Evolutionary conservation across 2,113 vertebrate species (phyloP), one percentile per base, ranked within the genome.

Genomic region (Willisornis vidua): DNA sequence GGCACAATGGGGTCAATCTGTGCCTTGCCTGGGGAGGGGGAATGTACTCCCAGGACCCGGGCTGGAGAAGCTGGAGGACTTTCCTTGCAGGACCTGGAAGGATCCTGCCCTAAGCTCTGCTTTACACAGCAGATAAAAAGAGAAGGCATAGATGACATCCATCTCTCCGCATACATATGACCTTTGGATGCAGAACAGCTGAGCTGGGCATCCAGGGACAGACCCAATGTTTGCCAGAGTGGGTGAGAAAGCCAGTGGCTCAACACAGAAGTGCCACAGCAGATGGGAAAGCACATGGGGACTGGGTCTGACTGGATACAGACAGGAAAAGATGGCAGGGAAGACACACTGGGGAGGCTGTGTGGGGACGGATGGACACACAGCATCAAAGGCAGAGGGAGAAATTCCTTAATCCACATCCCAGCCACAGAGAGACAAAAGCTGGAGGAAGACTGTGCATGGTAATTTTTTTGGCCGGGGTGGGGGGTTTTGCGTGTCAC

Each of bases 351-450:
- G 51, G 45, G 71, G 46, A 82, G 85, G 62, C 57, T 17, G 0
- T 20, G n/a, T 31, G 31, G 58, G 80, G 33, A 87, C 0, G 29
- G 91, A 26, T 79, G 78, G 74, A 59, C 91, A 94, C 75, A 87
- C 72, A 86, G 75, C 82, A 91, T 97, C 96, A 96, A 96, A 96
- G 67, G 55, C 74, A 77, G 75, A 74, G 68, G 39, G 45, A 78
- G 55, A 90, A 90, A 95, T 95, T 93, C 94, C 79, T 94, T 95
- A 93, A 95, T 96, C 79, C 2, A 5, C 4, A 0, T 85, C 72
- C 78, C 87, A 4, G 1, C 92, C 90, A 77, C 94, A 91, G 59
- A 91, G 92, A 91, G 79, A 92, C 85, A 91, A 88, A 94, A 92
- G 92, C 11, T 70, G 63, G 82, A 92, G 51, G 74, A 80, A 95